A percentile compares a stretch with the other conserved stretches of the same genome.
phyloP scores from a whole-genome alignment of 2,797 vertebrate species.

The Denticeps clupeoides region DNA sequence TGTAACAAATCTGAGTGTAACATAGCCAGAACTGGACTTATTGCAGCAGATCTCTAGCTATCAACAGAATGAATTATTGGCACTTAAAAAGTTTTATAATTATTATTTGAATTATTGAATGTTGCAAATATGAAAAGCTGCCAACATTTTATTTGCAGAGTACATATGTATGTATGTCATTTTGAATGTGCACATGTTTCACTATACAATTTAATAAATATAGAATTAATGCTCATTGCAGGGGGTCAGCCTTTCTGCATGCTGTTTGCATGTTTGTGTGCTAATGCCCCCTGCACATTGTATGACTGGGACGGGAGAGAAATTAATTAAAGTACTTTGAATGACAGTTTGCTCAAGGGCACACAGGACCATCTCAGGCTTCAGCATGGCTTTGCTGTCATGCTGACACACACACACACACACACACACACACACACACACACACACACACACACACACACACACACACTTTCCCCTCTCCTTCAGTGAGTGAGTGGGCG shows the following conservation, averaged over 20 bases:
- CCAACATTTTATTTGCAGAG: too few species aligned
- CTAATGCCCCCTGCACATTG: constrained; percentile 24
- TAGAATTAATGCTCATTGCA: neutral
- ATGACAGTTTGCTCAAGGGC: constrained; percentile 64
- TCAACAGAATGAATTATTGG: too few species aligned
- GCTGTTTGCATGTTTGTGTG: constrained; percentile 32
- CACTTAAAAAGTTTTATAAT: too few species aligned
- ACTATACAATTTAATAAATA: too few species aligned
- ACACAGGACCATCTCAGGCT: constrained; percentile 31
- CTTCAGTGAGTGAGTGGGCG: constrained; percentile 53
- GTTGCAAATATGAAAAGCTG: too few species aligned
- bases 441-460: constrained; percentile 23
- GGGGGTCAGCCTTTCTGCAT: constrained; percentile 5
- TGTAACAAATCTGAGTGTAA: too few species aligned
- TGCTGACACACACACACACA: constrained; percentile 27
- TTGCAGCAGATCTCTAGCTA: too few species aligned
- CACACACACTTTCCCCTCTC: constrained; percentile 13
- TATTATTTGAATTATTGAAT: too few species aligned
- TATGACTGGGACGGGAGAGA: constrained; percentile 31
- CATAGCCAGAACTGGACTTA: too few species aligned
- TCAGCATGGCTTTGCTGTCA: constrained; percentile 34
- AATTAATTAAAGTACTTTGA: constrained; percentile 65
- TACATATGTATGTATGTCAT: too few species aligned
- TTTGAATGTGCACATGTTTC: too few species aligned
- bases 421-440: constrained; percentile 21